A percentile compares a stretch with the other conserved stretches of the same genome.
Conservation (phyloP, 2,113 vertebrate genomes). For the Gadus macrocephalus region DNA sequence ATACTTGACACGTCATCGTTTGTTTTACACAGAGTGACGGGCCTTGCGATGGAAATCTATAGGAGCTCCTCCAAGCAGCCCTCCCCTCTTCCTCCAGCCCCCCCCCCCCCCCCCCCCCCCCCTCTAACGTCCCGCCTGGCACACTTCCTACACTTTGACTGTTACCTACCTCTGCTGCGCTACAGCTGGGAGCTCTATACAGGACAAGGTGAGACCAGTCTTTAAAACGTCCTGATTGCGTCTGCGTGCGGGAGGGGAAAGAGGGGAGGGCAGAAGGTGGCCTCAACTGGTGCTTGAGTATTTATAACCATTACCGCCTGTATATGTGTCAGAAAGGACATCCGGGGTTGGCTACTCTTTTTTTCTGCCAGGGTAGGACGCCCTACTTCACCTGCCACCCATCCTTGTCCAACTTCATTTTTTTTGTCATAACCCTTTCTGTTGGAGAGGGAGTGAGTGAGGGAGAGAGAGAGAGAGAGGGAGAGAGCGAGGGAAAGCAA, state of each 20-base stretch:
- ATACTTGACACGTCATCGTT: too few relatives aligned
- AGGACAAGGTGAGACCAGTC: slow-evolving; percentile 70
- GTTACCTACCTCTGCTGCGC: slow-evolving; percentile 19
- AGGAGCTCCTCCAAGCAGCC: slow-evolving; percentile 14
- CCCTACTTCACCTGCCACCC: slow-evolving; percentile 60
- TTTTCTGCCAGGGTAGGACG: slow-evolving; percentile 52
- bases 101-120: background rate
- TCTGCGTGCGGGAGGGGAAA: slow-evolving; percentile 7
- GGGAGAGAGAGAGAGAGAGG: too few relatives aligned
- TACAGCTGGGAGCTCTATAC: slow-evolving; percentile 42
- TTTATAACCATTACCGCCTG: slow-evolving; percentile 67
- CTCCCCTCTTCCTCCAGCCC: background rate
- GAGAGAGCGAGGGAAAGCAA: too few relatives aligned
- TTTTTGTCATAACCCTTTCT: slow-evolving; percentile 41
- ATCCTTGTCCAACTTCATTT: slow-evolving; percentile 43
- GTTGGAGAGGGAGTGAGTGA: slow-evolving; percentile 15
- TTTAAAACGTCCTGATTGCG: slow-evolving; percentile 64
- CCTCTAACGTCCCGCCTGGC: slow-evolving; percentile 31
- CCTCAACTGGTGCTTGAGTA: slow-evolving; percentile 64
- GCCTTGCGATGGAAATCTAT: slow-evolving; percentile 18
- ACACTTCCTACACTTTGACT: slow-evolving; percentile 44
- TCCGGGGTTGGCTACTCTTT: slow-evolving; percentile 35
- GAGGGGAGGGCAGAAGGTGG: slow-evolving; percentile 60
- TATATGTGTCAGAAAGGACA: slow-evolving; percentile 61
- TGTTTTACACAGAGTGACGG: background rate